Evolutionary conservation across 2,888 invertebrate species (phyloP), one percentile per base, ranked within the genome.

Genomic region (Epinotia nisella): DNA sequence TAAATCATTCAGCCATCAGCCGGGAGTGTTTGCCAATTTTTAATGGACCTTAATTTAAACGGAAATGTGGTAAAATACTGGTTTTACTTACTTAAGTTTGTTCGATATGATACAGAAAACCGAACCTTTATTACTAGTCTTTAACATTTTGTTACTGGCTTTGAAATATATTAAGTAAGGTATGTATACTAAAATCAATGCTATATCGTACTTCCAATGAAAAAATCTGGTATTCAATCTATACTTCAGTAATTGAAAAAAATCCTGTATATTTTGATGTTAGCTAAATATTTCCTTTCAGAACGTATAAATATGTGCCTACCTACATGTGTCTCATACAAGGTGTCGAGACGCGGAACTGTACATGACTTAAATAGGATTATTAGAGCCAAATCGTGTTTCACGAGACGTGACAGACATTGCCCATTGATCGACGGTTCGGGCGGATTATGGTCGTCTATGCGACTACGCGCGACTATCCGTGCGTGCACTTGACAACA

Each of bases 401-500:
- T 61, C 45, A 24, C 45, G 55, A 41, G 64, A 24, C 56, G 58
- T 21, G 74, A 75, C 77, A 75, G 68, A 75, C 76, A 77, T 78
- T 78, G 75, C 74, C 75, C 75, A 64, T 76, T 80, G 78, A 78
- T 81, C 78, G 80, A 78, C 80, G 77, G 76, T 76, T 78, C 70
- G 81, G 81, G 80, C 81, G 80, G 79, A 78, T 81, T 56, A 79
- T 75, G 77, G 76, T 76, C 80, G 61, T 64, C 71, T 59, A 51
- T 59, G 59, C 66, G 49, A 45, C 71, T 41, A n/a, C 13, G 56
- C 35, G 49, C 70, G 70, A 77, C 78, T 76, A 77, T 70, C 78
- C 76, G 76, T 79, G 86, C 81, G 81, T 90, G 90, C 82, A 81
- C 80, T 84, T 90, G 90, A 90, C 90, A 89, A 83, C 84, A 81